phyloP scores from a whole-genome alignment of 1,140 invertebrate species.

The Schmidtea mediterranea region DNA sequence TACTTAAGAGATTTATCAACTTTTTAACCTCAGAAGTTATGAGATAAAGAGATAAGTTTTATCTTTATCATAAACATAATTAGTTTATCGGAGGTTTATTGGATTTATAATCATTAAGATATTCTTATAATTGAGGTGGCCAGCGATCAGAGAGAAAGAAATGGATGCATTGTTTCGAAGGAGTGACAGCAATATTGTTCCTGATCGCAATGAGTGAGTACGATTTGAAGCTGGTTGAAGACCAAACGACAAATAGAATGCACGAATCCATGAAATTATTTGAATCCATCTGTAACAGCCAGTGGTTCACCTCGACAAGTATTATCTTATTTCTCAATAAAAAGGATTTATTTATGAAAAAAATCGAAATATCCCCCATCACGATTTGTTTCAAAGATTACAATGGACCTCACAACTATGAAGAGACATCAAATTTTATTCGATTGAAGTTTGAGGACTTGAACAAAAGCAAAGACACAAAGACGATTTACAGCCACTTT shows the following conservation, averaged over 20 bases:
- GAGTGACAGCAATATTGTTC: constrained; percentile 98
- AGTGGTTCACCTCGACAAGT: constrained; percentile 31
- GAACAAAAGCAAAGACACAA: constrained; percentile 71
- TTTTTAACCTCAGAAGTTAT: too few species aligned
- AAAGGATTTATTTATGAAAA: constrained; percentile 77
- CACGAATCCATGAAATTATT: constrained; percentile 33
- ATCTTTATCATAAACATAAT: too few species aligned
- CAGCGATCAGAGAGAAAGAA: constrained; percentile 70
- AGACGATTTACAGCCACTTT: constrained; percentile 99
- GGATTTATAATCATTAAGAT: not conserved
- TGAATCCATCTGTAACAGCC: constrained; percentile 33
- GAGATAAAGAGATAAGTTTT: too few species aligned
- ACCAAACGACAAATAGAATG: constrained; percentile 35
- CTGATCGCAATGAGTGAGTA: constrained; percentile 86
- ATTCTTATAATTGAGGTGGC: constrained; percentile 17
- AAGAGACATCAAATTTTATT: constrained; percentile 90
- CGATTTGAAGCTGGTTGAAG: constrained; percentile 37
- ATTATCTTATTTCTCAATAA: constrained; percentile 79
- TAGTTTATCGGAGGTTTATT: too few species aligned
- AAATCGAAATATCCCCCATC: constrained; percentile 53
- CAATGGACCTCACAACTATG: constrained; percentile 79
- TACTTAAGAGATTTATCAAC: too few species aligned
- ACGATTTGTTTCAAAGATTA: constrained; percentile 98
- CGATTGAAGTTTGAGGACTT: constrained; percentile 97
- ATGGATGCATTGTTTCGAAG: too few species aligned